Evolutionary conservation across 2,888 invertebrate species (phyloP), one percentile per base, ranked within the genome.

Genomic region (Hecatera dysodea): DNA sequence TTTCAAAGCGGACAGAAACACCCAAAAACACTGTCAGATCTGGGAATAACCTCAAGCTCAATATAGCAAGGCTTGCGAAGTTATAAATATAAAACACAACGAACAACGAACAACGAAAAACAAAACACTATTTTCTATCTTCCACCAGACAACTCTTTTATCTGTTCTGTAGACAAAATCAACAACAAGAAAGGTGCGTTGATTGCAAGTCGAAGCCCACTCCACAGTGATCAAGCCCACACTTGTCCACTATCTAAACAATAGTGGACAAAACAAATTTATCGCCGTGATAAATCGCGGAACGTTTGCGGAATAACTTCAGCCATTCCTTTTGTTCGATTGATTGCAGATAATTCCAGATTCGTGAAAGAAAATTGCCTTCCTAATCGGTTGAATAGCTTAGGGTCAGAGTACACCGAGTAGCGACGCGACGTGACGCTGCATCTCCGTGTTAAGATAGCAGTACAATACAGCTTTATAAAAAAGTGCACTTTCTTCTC

Each of bases 311-410:
- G 87, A 92, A 92, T 91, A 92, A 91, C 90, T 93, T 89, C 82
- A 90, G 82, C 88, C 89, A 87, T 90, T 91, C 90, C 88, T 89
- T 91, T 93, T 93, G 93, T 93, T 88, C 93, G 91, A 94, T 94
- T 93, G 94, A 94, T 94, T 91, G 93, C 90, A 90, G 92, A 94
- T 94, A 92, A 93, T 93, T 92, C 90, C 88, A 89, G 88, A 89
- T 90, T 91, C 89, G 89, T 87, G 83, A 85, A 85, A 88, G 89
- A 88, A 90, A 92, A 93, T 91, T 92, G 90, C 91, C 88, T 89
- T 89, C 86, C 81, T 85, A 85, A 83, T 76, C 82, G 73, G 74
- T 73, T 79, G 83, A 84, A 85, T 85, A 84, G 85, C 78, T 84
- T 36, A 56, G 22, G 56, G 36, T 36, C 6, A 15, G 56, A 1